A percentile compares a stretch with the other conserved stretches of the same genome.
Conservation (phyloP, 2,888 invertebrate species). For the Pelosia muscerda region DNA sequence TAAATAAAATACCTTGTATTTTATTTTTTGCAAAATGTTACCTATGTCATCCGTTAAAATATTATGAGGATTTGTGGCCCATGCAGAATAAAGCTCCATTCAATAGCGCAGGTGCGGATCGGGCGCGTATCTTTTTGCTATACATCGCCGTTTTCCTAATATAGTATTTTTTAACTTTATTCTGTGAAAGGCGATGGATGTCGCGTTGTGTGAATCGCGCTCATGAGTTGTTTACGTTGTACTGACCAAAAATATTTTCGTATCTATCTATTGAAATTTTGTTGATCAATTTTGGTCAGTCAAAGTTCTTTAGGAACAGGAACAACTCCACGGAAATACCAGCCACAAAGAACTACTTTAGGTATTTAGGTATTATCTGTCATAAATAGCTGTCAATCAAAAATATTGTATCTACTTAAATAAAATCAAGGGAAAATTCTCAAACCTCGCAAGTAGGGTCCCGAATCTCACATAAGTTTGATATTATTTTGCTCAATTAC, state of each 20-base stretch:
- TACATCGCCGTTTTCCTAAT: too few species aligned
- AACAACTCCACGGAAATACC: constrained; percentile 4
- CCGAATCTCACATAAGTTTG: not conserved
- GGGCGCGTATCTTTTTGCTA: too few species aligned
- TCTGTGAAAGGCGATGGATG: too few species aligned
- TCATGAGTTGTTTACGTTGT: not conserved
- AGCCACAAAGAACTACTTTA: not conserved
- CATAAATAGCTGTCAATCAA: not conserved
- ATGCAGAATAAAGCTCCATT: not conserved
- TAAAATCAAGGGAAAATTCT: not conserved
- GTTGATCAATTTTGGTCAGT: too few species aligned
- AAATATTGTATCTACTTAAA: not conserved
- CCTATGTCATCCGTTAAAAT: not conserved
- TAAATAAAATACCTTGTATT: constrained; percentile 6
- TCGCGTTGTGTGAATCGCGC: too few species aligned
- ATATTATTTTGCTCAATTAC: too few species aligned
- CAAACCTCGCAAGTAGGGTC: not conserved
- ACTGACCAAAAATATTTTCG: not conserved
- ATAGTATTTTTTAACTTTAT: too few species aligned
- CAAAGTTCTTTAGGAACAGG: not conserved
- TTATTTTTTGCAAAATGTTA: not conserved
- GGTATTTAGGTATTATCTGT: not conserved
- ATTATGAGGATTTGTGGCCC: not conserved
- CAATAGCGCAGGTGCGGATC: too few species aligned
- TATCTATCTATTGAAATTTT: not conserved